These are phyloP conservation scores for Acleris emargana DNA, from an alignment of 2,888 invertebrate species.

Conservation along the genomic window DNA sequence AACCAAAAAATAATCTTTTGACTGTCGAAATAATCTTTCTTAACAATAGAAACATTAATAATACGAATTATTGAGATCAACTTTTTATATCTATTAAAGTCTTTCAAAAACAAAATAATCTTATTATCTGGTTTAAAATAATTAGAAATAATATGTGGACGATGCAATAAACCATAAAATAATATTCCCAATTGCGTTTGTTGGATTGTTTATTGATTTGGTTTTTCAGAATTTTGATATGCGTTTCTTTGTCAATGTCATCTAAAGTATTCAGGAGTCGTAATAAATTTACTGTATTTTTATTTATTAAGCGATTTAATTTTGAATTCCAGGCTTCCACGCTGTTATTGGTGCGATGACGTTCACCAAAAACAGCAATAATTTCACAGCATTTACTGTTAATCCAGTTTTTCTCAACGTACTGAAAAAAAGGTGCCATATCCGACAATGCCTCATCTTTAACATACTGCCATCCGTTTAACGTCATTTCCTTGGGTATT, in stretches of 20 bases:
- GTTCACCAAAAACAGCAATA: conserved; percentile 22
- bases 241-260: conserved; percentile 20
- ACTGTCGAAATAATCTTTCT: too few species aligned
- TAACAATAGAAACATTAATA: too few species aligned
- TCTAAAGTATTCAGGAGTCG: conserved; percentile 25
- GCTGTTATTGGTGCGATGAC: conserved; percentile 23
- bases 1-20: too few species aligned
- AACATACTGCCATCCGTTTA: conserved; percentile 1
- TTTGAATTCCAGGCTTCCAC: conserved; percentile 27
- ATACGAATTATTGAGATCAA: too few species aligned
- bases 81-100: too few species aligned
- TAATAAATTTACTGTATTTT: conserved; percentile 23
- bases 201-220: neutral
- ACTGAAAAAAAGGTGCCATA: conserved; percentile 13
- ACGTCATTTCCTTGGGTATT: conserved; percentile 3
- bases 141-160: too few species aligned
- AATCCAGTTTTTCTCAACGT: conserved; percentile 21
- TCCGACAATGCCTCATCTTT: conserved; percentile 3
- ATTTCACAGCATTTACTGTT: conserved; percentile 21
- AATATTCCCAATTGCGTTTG: too few species aligned
- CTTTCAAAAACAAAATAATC: too few species aligned
- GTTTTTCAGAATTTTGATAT: conserved; percentile 12
- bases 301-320: conserved; percentile 22
- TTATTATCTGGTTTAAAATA: too few species aligned
- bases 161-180: too few species aligned